Base-by-base conservation (phyloP, 2,797 vertebrate genomes). In the Prionace glauca region DNA sequence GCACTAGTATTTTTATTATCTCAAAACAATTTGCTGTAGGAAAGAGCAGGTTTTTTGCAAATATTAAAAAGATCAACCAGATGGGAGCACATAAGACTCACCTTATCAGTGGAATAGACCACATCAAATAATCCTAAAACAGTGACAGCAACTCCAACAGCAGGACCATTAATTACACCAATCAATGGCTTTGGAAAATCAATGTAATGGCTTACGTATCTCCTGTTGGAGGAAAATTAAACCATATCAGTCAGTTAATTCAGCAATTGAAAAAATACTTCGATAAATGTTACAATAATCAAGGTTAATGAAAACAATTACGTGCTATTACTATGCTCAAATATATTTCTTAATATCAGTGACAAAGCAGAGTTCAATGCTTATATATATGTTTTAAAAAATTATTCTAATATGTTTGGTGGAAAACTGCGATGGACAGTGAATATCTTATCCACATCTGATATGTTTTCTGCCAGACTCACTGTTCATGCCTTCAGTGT, bases 131-230 rank as follows among this genome's bases (percentile, higher is more conserved):
- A 97, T 2, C 97, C 98, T 24, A 99, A 96, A 41, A 98, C 0
- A 0, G 99, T 99, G 93, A 99, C 98, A 0, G 98, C 96, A 62
- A 99, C 96, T 0, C 99, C 99, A 5, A 99, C 96, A 4, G 99
- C 99, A 0, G 99, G 99, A 0, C 99, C 99, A 0, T 99, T 99
- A 91, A 99, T 97, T 96, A 98, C 97, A 0, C 98, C 98, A 29
- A 99, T 96, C 96, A 99, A 97, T 11, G 99, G 99, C 96, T 99
- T 99, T 0, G 99, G 98, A 96, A 99, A 99, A 97, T 99, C 98
- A 20, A 99, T 99, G 96, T 99, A 99, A 2, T 97, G 96, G 36
- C 62, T 97, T 67, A 99, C 98, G 1, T 98, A 99, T 0, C 96
- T 96, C 96, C 99, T 99, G 41, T 77, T 69, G 96, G 0, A 71